Evolutionary conservation across 2,113 vertebrate genomes (phyloP).

Genomic region (Cyprinus carpio): DNA sequence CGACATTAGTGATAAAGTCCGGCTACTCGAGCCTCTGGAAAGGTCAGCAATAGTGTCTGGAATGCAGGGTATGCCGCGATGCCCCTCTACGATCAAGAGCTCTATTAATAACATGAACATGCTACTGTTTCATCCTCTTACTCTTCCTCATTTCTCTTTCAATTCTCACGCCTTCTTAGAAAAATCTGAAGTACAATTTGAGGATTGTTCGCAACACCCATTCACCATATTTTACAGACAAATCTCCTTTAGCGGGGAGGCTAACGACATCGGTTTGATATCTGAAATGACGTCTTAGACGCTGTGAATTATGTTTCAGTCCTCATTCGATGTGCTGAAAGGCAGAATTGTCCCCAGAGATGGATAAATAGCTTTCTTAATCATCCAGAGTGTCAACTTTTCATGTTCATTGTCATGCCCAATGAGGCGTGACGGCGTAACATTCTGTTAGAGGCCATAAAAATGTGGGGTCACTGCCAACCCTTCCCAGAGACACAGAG

Average conservation of each 20-base stretch:
- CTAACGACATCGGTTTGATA: conserved; percentile 41
- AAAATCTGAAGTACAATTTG: background rate
- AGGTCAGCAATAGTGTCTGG: conserved; percentile 44
- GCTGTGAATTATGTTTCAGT: conserved; percentile 34
- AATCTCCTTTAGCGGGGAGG: conserved; percentile 15
- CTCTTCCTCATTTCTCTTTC: conserved; percentile 33
- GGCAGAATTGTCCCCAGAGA: conserved; percentile 44
- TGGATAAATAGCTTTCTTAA: conserved; percentile 54
- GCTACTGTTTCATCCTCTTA: background rate
- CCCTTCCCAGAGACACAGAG: conserved; percentile 30
- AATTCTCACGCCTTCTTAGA: conserved; percentile 6
- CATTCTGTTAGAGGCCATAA: conserved; percentile 51
- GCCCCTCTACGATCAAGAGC: conserved; percentile 10
- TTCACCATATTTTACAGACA: conserved; percentile 42
- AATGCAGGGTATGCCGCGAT: conserved; percentile 34
- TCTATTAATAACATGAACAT: conserved; percentile 30
- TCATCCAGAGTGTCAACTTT: conserved; percentile 57
- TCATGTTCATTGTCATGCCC: conserved; percentile 52
- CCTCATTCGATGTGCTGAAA: conserved; percentile 16
- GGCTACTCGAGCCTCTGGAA: conserved; percentile 8
- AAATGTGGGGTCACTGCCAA: conserved; percentile 55
- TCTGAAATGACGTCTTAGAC: conserved; percentile 31
- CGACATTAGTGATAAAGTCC: background rate
- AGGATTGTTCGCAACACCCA: conserved; percentile 17
- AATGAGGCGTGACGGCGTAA: conserved; percentile 50